Base-by-base conservation (phyloP, 2,113 vertebrate genomes). In the Columba janthina region DNA sequence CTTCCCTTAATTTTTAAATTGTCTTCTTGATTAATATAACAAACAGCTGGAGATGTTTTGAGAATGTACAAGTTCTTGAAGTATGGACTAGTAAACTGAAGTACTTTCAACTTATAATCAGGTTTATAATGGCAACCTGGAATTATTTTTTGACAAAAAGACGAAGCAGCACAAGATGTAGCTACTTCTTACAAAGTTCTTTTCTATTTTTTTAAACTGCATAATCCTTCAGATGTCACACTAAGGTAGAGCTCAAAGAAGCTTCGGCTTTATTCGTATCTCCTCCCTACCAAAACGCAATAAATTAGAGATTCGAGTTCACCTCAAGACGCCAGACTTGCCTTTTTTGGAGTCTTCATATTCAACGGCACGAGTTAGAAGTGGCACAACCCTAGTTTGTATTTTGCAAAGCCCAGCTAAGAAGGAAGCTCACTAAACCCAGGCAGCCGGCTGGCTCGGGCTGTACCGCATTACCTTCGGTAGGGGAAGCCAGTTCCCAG, bases 401-500 rank as follows among this genome's bases (percentile, higher is more conserved):
- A 80, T 56, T 90, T 86, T 71, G 76, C 94, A 96, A 94, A 97
- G 96, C 92, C 81, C 89, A 94, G 4, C 89, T 96, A 95, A 85
- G 78, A 82, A 86, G 69, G 44, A 91, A 94, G 87, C 84, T 96
- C 29, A 93, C 94, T 91, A 88, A 78, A 79, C 85, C 32, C 89
- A 94, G 84, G 96, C 94, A 90, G 89, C 56, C 85, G 93, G 88
- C 92, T 61, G 18, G 83, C 58, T 82, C 89, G 89, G 74, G 80
- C 93, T 95, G 82, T 65, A 62, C 94, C 85, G 77, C 32, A 56
- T 98, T 98, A 98, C 98, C 98, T 98, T 98, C 98, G 76, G 98
- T 91, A 93, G 97, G 96, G 73, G 97, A 97, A 91, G 96, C 72
- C 95, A 98, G 97, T 93, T 98, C 98, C 98, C 98, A 98, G 77